Conservation (phyloP, 1,140 invertebrate genomes). For the Lucilia cuprina region DNA sequence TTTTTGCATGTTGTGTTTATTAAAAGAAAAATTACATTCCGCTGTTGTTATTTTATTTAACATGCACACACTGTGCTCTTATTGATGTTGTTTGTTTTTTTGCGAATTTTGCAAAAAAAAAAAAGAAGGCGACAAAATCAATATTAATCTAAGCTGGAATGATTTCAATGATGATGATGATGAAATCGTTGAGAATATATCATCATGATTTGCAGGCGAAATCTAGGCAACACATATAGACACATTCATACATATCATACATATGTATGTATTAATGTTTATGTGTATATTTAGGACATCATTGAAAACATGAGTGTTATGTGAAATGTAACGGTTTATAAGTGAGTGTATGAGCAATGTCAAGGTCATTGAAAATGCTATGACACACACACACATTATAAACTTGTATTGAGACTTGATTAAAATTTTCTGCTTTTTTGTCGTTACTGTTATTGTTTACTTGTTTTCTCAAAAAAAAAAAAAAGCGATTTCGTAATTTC, state of each 20-base stretch:
- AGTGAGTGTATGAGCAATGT: not conserved
- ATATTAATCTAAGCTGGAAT: not conserved
- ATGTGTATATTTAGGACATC: no score
- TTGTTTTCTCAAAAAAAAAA: not conserved
- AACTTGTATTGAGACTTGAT: not conserved
- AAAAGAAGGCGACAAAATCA: not conserved
- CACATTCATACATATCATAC: not conserved
- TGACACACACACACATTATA: no score
- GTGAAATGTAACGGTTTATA: no score
- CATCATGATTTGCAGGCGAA: not conserved
- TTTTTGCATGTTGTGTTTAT: not conserved
- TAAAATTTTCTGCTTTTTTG: not conserved
- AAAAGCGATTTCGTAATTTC: not conserved
- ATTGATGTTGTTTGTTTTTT: not conserved
- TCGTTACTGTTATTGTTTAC: no score
- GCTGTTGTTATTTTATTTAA: not conserved
- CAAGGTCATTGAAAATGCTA: not conserved
- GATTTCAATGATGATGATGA: not conserved
- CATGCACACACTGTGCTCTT: not conserved
- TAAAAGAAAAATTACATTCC: not conserved
- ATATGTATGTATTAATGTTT: no score
- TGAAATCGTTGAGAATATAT: no score
- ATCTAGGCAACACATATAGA: not conserved
- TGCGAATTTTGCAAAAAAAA: not conserved
- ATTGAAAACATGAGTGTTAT: no score